Evolutionary conservation across 2,797 vertebrate species (phyloP).

Genomic region (Sparidentex hasta): DNA sequence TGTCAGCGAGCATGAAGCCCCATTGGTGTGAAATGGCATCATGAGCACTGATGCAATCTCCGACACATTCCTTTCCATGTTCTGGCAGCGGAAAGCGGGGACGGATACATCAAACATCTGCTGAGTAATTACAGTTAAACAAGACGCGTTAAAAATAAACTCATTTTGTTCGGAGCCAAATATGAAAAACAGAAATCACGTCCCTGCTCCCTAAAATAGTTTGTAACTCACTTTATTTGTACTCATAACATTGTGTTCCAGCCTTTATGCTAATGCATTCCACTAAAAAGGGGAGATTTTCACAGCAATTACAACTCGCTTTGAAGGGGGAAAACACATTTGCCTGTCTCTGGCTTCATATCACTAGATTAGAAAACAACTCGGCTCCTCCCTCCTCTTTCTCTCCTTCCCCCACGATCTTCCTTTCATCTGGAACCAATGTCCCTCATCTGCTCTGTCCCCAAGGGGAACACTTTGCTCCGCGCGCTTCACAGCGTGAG

Average conservation of each 20-base stretch:
- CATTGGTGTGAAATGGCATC: conserved; percentile 64
- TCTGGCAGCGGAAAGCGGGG: conserved; percentile 40
- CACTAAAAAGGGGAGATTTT: conserved; percentile 69
- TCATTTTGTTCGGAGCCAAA: conserved; percentile 44
- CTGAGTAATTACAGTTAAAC: conserved; percentile 57
- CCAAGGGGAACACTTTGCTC: conserved; percentile 80
- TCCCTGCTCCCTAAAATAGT: conserved; percentile 49
- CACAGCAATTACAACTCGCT: conserved; percentile 68
- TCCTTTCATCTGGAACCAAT: conserved; percentile 84
- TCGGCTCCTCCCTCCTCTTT: conserved; percentile 58
- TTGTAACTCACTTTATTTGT: conserved; percentile 60
- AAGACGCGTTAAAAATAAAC: conserved; percentile 35
- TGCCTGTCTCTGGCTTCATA: conserved; percentile 72
- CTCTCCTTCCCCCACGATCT: conserved; percentile 65
- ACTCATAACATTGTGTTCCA: conserved; percentile 55
- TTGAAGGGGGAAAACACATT: conserved; percentile 67
- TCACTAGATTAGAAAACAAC: conserved; percentile 76
- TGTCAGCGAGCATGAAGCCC: conserved; percentile 67
- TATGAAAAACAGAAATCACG: conserved; percentile 56
- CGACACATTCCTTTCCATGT: conserved; percentile 52
- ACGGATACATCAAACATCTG: conserved; percentile 57
- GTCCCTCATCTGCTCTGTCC: conserved; percentile 78
- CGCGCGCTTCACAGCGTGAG: conserved; percentile 74
- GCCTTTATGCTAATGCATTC: conserved; percentile 71
- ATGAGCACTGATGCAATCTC: conserved; percentile 66